phyloP scores from a whole-genome alignment of 2,113 vertebrate genomes.

The Mohoua ochrocephala region DNA sequence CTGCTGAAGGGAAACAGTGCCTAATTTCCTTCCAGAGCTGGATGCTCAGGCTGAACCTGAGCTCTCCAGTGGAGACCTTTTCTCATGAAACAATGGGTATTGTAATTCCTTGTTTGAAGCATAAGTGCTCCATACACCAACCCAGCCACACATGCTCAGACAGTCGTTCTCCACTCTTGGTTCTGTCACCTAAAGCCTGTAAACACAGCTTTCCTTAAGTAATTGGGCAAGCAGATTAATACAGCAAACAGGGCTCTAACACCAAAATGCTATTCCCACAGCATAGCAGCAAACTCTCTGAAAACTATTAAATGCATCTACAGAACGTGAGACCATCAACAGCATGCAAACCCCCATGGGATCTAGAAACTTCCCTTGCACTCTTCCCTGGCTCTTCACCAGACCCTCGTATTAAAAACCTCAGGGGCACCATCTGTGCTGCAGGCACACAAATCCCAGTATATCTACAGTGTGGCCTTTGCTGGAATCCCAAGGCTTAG shows the following conservation, averaged over 20 bases:
- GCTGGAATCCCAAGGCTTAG: not conserved
- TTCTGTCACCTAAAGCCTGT: not conserved
- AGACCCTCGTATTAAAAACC: not conserved
- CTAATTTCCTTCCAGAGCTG: not conserved
- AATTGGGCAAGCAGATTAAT: not conserved
- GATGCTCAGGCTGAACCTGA: not conserved
- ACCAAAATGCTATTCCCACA: not conserved
- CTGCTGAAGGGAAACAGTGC: not conserved
- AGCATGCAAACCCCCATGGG: not conserved
- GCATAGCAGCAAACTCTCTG: not conserved
- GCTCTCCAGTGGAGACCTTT: not conserved
- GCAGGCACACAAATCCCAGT: not conserved
- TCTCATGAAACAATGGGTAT: not conserved
- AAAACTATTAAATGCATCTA: not conserved
- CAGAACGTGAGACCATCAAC: not conserved
- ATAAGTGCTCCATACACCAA: not conserved
- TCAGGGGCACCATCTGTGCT: accelerated
- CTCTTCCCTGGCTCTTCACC: not conserved
- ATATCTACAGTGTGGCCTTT: not conserved
- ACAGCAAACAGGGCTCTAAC: not conserved
- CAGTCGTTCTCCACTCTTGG: not conserved
- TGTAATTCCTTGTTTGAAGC: not conserved
- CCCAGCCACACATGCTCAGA: not conserved
- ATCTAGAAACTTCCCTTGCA: not conserved
- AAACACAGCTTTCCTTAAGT: not conserved